Base-by-base conservation (phyloP, 2,797 vertebrate genomes). In the Pitangus sulphuratus region DNA sequence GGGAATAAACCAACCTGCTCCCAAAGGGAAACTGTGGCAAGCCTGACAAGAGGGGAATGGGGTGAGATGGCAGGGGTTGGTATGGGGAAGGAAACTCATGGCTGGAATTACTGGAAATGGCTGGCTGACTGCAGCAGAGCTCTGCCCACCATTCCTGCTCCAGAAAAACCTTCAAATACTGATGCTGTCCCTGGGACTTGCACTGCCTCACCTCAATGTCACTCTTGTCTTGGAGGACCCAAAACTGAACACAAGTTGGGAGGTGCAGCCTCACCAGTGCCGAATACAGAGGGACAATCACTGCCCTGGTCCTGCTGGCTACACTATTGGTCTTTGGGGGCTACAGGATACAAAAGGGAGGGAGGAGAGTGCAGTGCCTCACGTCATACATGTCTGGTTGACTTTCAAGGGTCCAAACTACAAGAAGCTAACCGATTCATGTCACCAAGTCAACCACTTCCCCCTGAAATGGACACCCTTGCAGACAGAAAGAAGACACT, bases 331-430 rank as follows among this genome's bases (percentile, higher is more conserved):
- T 65, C 35, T 40, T 19, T 31, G 65, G 44, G n/a, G 44, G n/a
- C 64, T 66, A 28, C 2, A 3, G 39, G 44, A 22, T 22, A 3
- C 12, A 18, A 26, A 45, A 45, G 20, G n/a, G 51, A 70, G 44
- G 30, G 51, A 77, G 57, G 14, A 51, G 12, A 58, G 25, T 6
- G 33, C 57, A 51, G 15, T 35, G 39, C 25, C 33, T 78, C 51
- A 71, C 33, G 22, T 40, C 51, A 9, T 1, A 31, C 1, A 0
- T 6, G 25, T 40, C 45, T 6, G 1, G 12, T 14, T 35, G 21
- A 47, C 53, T 78, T 78, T 26, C 51, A 71, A 65, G 19, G 21
- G 39, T 47, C 45, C 51, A 71, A 2, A 71, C 1, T 58, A 22
- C 13, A 57, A 84, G 40, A 61, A 4, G 8, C 17, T 56, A 10